phyloP scores from a whole-genome alignment of 2,113 vertebrate genomes.

The Tachycineta bicolor region DNA sequence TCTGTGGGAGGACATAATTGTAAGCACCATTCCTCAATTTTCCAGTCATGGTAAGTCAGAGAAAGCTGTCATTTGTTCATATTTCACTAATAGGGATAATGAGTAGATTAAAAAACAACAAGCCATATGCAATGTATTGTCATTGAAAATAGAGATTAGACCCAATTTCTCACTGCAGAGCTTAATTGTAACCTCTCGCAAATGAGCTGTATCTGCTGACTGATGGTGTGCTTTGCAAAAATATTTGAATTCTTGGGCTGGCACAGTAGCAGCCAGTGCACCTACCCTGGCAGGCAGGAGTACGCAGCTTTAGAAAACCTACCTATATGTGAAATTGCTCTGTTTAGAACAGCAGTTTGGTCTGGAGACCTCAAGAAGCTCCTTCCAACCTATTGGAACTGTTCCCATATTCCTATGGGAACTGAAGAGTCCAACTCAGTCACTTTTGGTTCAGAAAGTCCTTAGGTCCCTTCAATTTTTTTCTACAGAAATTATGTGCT shows the following conservation, averaged over 20 bases:
- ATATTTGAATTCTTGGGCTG: background rate
- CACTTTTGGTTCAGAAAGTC: background rate
- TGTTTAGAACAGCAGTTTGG: background rate
- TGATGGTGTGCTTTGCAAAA: background rate
- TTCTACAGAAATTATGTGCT: background rate
- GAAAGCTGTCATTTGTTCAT: slow-evolving; percentile 27
- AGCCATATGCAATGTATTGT: background rate
- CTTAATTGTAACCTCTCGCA: background rate
- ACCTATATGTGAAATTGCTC: background rate
- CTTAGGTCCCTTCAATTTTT: background rate
- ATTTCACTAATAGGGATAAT: background rate
- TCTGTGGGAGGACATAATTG: slow-evolving; percentile 75
- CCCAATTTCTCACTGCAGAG: background rate
- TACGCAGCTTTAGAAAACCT: background rate
- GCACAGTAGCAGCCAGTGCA: background rate
- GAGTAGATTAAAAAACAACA: slow-evolving; percentile 12
- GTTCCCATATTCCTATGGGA: background rate
- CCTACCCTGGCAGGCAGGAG: background rate
- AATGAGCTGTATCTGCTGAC: background rate
- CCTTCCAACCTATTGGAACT: background rate
- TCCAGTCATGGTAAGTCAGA: slow-evolving; percentile 29
- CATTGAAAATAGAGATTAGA: background rate
- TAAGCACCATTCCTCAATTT: slow-evolving; percentile 18
- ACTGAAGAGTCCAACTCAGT: background rate
- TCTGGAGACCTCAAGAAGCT: background rate